phyloP scores from a whole-genome alignment of 2,113 vertebrate genomes.

The Prietella phreatophila region DNA sequence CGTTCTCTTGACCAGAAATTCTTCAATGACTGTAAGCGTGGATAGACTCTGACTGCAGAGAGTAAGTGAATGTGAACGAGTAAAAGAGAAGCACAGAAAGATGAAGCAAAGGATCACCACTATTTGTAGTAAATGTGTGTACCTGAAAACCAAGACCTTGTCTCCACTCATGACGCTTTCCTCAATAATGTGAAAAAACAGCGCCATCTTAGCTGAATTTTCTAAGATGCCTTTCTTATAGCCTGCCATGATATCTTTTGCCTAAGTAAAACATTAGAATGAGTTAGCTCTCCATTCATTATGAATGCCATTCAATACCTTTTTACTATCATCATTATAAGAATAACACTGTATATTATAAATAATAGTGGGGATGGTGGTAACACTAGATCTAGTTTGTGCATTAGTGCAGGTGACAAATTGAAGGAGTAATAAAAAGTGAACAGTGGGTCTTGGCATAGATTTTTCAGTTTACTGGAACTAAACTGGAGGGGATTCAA shows the following conservation, averaged over 20 bases:
- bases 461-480: background rate
- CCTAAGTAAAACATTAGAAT: conserved; percentile 67
- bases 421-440: background rate
- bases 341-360: background rate
- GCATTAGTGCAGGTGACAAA: background rate
- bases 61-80: background rate
- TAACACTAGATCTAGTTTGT: background rate
- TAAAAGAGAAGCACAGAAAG: background rate
- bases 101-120: background rate
- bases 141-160: conserved; percentile 98
- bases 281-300: background rate
- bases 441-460: background rate
- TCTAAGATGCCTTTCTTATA: conserved; percentile 89
- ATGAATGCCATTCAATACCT: background rate
- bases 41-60: conserved; percentile 90
- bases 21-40: conserved; percentile 92
- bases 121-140: conserved; percentile 17
- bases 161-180: conserved; percentile 88
- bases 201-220: conserved; percentile 96
- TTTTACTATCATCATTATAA: background rate
- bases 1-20: conserved; percentile 86
- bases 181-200: conserved; percentile 94
- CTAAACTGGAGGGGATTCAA: background rate
- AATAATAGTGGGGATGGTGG: background rate
- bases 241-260: conserved; percentile 89